Base-by-base conservation (phyloP, 2,888 invertebrate species). In the Caenorhabditis afra region DNA sequence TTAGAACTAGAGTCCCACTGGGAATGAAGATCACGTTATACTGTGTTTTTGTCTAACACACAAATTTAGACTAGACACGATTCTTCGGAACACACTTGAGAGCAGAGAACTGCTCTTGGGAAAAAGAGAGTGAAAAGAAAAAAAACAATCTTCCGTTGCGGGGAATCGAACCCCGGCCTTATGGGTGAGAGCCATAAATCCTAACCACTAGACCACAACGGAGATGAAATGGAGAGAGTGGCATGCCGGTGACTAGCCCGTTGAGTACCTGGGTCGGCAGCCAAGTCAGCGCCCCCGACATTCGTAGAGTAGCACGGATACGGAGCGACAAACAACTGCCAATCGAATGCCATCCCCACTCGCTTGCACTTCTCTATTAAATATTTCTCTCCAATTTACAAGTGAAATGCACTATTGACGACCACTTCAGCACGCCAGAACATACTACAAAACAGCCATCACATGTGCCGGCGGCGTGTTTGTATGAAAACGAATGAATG, bases 131-230 rank as follows among this genome's bases (percentile, higher is more conserved):
- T 14, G 2, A 11, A 41, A 41, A 41, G 41, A 41, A 11, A 75
- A 81, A 81, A 81, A 78, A 35, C 22, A n/a, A 50, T 81, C 37
- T 84, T 84, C 81, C 81, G 84, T 81, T 84, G 84, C 84, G 80
- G 84, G 84, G 84, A 84, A 84, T 84, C 84, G 84, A 84, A 84
- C 84, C 81, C 84, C 80, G 84, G 84, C 84, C 82, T 82, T 84
- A 80, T 80, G 83, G 83, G 83, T 83, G 84, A 84, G 82, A 84
- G 84, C 84, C 84, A 81, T 78, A 84, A 84, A 84, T 82, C 82
- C 84, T 83, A 81, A 83, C 83, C 83, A 83, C 83, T 83, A 83
- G 83, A 83, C 81, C 83, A 83, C 83, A 83, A 83, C 83, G 81
- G 81, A 83, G 62, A 62, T 50, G 62, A 39, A 47, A 47, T 16